These are phyloP conservation scores for Chlamydotis undulata DNA, from an alignment of 2,113 vertebrate species.

Conservation along the genomic window DNA sequence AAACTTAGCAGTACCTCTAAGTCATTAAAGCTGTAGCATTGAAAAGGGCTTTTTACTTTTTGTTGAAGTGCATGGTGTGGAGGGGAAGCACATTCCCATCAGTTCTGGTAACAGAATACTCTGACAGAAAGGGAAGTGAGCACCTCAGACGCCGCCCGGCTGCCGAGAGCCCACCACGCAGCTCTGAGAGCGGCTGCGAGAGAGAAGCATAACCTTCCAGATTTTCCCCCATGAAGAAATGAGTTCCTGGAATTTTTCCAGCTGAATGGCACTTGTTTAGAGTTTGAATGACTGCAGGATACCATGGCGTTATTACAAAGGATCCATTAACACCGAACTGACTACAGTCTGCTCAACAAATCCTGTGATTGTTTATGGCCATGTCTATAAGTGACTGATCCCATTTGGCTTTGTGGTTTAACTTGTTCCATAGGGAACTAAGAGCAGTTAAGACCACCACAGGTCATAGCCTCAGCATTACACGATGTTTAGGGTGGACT, in stretches of 20 bases:
- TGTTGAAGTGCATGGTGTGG: not conserved
- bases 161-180: not conserved
- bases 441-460: not conserved
- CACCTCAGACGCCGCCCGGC: rapidly evolving
- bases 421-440: not conserved
- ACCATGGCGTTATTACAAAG: not conserved
- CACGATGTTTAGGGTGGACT: rapidly evolving
- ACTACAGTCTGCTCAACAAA: not conserved
- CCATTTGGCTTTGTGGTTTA: not conserved
- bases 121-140: not conserved
- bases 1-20: not conserved
- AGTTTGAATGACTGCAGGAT: not conserved
- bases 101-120: not conserved
- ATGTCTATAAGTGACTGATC: not conserved
- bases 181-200: rapidly evolving
- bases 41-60: not conserved
- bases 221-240: not conserved
- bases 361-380: not conserved
- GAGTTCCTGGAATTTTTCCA: not conserved
- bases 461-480: not conserved
- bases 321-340: not conserved
- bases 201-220: rapidly evolving
- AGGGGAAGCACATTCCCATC: not conserved
- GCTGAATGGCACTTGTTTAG: not conserved
- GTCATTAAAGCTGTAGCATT: not conserved